Conservation (phyloP, 2,797 vertebrate genomes). For the Amphiprion clarkii region DNA sequence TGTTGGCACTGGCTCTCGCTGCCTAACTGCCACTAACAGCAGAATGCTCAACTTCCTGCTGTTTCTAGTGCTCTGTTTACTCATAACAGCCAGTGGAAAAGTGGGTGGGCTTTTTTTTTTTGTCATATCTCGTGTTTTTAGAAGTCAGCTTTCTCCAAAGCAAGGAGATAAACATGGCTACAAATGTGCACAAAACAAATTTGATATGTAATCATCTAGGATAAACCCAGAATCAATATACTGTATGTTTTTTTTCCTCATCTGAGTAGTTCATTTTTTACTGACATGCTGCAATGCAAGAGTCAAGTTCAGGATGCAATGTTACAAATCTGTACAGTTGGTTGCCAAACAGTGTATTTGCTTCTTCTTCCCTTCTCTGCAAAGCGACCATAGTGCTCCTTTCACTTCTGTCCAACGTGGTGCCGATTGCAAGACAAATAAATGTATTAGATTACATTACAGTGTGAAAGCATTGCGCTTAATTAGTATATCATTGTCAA, state of each 20-base stretch:
- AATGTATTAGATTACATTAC: background rate
- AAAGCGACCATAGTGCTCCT: background rate
- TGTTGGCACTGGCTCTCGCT: slow-evolving; percentile 39
- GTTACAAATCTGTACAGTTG: background rate
- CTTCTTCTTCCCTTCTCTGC: background rate
- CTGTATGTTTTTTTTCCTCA: background rate
- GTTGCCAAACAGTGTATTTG: background rate
- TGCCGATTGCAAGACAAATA: background rate
- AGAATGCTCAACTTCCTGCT: slow-evolving; percentile 45
- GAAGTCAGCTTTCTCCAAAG: background rate
- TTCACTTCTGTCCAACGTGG: background rate
- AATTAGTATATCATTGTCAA: background rate
- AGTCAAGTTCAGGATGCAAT: background rate
- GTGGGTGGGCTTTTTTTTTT: background rate
- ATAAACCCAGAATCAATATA: background rate
- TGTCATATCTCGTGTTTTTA: background rate
- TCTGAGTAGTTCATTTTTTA: background rate
- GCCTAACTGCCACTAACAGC: slow-evolving; percentile 45
- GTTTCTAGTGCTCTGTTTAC: slow-evolving; percentile 47
- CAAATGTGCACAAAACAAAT: background rate
- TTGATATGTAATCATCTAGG: too few species aligned
- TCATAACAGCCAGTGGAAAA: slow-evolving; percentile 43
- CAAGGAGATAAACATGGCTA: background rate
- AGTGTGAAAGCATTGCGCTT: background rate
- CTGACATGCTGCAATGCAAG: background rate